Evolutionary conservation across 2,797 vertebrate species (phyloP), one percentile per base, ranked within the genome.

Genomic region (Eulemur rubriventer): DNA sequence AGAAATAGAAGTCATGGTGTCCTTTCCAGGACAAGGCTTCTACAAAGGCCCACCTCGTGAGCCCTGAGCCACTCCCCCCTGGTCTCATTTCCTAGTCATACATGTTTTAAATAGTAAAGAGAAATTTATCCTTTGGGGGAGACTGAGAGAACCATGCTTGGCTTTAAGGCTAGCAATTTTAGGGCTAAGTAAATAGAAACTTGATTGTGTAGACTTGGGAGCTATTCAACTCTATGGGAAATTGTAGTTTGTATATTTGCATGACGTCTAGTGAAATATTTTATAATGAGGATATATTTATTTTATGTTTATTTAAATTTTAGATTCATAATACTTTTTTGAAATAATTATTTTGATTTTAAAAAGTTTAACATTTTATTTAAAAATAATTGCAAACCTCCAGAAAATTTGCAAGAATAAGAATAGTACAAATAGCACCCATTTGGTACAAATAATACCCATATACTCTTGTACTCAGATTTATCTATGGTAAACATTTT

Each of bases 311-410:
- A 52, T 43, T 65, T 72, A 57, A 48, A 91, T 70, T 91, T 76
- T 75, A 73, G 33, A 69, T 69, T 67, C 30, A 24, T 43, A 33
- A 20, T 85, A 14, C 22, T 75, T 65, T 61, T 63, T 3, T 4
- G 14, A 28, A 67, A 50, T 48, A 52, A 43, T 67, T 84, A 72
- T 79, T 79, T 86, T 90, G 18, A 89, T 84, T 82, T 78, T 1
- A 16, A 65, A 95, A 65, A 63, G 17, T 30, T 55, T 28, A 81
- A 48, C 46, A 76, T 89, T 90, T 82, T 83, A 61, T 89, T 91
- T 81, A 73, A 43, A 97, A 93, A 61, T 83, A 35, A 93, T 63
- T 87, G 65, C 61, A 72, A 85, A 81, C 30, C 26, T 81, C 61
- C 20, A 87, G 87, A 75, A 89, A 95, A 16, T 52, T 22, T 67